Evolutionary conservation across 2,797 vertebrate species (phyloP).

Genomic region (Gephyroberyx darwinii): DNA sequence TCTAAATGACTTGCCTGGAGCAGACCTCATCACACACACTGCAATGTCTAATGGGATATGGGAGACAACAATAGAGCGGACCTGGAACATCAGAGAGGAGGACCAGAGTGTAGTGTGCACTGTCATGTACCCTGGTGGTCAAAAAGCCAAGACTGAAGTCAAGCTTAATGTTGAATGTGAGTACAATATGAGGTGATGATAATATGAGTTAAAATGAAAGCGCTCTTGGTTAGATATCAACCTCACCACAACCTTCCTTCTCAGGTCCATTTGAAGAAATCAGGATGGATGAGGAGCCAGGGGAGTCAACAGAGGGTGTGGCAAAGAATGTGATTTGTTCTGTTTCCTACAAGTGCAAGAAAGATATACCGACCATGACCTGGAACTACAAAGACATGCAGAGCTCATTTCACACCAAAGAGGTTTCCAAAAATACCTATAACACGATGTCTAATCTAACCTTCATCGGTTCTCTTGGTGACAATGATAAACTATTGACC

Average conservation of each 20-base stretch:
- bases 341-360: constrained; percentile 64
- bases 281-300: constrained; percentile 49
- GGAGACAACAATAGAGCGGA: constrained; percentile 53
- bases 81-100: constrained; percentile 49
- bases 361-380: constrained; percentile 45
- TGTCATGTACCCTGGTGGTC: constrained; percentile 52
- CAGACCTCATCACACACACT: background rate
- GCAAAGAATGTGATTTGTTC: constrained; percentile 63
- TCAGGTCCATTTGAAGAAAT: constrained; percentile 65
- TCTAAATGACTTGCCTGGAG: constrained; percentile 40
- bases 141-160: constrained; percentile 46
- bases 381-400: constrained; percentile 73
- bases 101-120: constrained; percentile 55
- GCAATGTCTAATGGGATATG: constrained; percentile 56
- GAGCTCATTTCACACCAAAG: background rate
- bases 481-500: constrained; percentile 60
- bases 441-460: constrained; percentile 56
- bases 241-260: background rate
- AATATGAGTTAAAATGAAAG: background rate
- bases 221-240: background rate
- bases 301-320: constrained; percentile 57
- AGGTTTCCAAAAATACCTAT: background rate
- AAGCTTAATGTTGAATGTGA: constrained; percentile 68
- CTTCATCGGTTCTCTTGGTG: constrained; percentile 59
- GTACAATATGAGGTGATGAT: constrained; percentile 5